Percentiles rank a stretch among this genome's conserved stretches.
These are phyloP conservation scores for Excalfactoria chinensis DNA, from an alignment of 2,113 vertebrate genomes.

Conservation along the genomic window DNA sequence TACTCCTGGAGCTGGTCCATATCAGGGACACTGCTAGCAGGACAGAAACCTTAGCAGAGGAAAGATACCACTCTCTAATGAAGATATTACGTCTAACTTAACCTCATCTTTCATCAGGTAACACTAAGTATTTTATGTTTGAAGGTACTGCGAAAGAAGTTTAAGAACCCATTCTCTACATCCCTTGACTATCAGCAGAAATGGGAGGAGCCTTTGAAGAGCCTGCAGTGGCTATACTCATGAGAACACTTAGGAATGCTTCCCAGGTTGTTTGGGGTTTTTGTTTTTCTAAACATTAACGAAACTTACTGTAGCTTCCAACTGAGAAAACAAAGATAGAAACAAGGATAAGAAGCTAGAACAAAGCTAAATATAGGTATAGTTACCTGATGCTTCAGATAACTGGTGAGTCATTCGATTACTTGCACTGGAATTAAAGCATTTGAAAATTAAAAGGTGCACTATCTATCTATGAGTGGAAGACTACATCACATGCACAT, in stretches of 20 bases:
- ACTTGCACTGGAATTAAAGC: constrained; percentile 17
- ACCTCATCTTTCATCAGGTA: too few species aligned
- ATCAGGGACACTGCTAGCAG: not conserved
- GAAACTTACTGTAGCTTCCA: constrained; percentile 10
- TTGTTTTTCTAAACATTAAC: constrained; percentile 42
- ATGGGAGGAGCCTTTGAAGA: not conserved
- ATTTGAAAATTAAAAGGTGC: constrained; percentile 17
- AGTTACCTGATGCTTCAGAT: constrained; percentile 53
- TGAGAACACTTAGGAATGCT: not conserved
- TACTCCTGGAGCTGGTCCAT: accelerated
- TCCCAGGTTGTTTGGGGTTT: not conserved
- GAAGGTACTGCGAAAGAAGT: not conserved
- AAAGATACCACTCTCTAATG: not conserved
- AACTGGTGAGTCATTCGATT: constrained; percentile 30
- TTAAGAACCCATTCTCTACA: not conserved
- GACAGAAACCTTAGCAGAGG: not conserved
- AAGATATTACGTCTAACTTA: accelerated
- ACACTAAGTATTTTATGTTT: not conserved
- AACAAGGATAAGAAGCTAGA: constrained; percentile 25
- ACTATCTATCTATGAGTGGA: not conserved
- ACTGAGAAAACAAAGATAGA: constrained; percentile 35
- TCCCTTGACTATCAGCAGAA: not conserved
- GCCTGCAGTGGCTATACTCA: not conserved
- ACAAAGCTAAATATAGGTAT: constrained; percentile 42
- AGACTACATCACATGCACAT: not conserved